Percentiles rank a stretch among this genome's conserved stretches.
phyloP scores from a whole-genome alignment of 2,888 invertebrate species.

The Anagyrus pseudococci region DNA sequence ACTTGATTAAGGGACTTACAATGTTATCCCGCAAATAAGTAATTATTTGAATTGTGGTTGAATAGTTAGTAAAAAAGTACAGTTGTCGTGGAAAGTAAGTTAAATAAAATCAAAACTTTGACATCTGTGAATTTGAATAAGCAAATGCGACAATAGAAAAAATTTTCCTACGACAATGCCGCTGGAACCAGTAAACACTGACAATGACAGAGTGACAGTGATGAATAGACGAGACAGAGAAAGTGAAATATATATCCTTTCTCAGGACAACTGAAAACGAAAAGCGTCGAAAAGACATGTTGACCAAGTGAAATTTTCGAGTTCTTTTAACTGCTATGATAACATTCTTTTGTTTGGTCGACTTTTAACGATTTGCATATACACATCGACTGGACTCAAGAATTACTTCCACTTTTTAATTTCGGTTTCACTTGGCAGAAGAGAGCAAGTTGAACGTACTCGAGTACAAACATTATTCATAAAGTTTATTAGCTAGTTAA shows the following conservation, averaged over 20 bases:
- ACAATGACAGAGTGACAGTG: too few relatives aligned
- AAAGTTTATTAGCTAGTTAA: background rate
- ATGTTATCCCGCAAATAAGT: too few relatives aligned
- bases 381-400: constrained; percentile 2
- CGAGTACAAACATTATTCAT: constrained; percentile 20
- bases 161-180: too few relatives aligned
- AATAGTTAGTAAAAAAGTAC: too few relatives aligned
- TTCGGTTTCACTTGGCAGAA: background rate
- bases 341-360: constrained; percentile 4
- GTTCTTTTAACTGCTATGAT: constrained; percentile 7
- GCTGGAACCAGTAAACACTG: too few relatives aligned
- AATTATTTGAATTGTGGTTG: too few relatives aligned
- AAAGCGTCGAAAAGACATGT: constrained; percentile 3
- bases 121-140: too few relatives aligned
- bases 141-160: too few relatives aligned
- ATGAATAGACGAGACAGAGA: too few relatives aligned
- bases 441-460: constrained; percentile 8
- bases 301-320: constrained; percentile 19
- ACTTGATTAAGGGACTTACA: too few relatives aligned
- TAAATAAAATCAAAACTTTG: too few relatives aligned
- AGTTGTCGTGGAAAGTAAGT: too few relatives aligned
- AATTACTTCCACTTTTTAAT: background rate
- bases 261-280: constrained; percentile 12
- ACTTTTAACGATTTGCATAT: constrained; percentile 8
- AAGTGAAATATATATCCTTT: constrained; percentile 16